Evolutionary conservation across 2,888 invertebrate species (phyloP).

Genomic region (Ormyrus labotus): DNA sequence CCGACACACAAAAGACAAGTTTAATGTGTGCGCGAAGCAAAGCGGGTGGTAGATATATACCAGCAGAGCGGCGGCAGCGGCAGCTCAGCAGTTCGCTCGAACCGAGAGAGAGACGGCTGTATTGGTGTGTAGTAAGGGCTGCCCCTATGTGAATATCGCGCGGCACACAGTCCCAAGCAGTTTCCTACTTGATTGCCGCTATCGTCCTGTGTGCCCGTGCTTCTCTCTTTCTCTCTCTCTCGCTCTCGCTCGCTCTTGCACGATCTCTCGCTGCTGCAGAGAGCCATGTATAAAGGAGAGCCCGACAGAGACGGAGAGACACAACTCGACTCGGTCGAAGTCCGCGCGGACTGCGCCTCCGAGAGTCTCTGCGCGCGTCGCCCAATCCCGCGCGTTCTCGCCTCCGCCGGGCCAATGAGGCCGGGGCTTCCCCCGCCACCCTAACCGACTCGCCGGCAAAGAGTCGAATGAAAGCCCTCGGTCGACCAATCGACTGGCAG

Average conservation of each 20-base stretch:
- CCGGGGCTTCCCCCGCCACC: constrained; percentile 47
- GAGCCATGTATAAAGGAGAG: constrained; percentile 45
- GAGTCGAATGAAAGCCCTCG: constrained; percentile 65
- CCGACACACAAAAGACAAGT: constrained; percentile 58
- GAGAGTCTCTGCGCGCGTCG: constrained; percentile 41
- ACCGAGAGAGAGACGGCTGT: constrained; percentile 45
- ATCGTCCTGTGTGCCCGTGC: constrained; percentile 68
- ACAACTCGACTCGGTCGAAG: constrained; percentile 62
- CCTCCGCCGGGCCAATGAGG: constrained; percentile 60
- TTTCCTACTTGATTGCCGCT: constrained; percentile 76
- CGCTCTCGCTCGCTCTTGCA: constrained; percentile 21
- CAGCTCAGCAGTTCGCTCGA: constrained; percentile 50
- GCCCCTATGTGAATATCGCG: constrained; percentile 73
- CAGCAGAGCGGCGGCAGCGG: constrained; percentile 42
- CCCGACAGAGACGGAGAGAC: constrained; percentile 10
- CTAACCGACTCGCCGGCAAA: constrained; percentile 54
- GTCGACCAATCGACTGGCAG: constrained; percentile 62
- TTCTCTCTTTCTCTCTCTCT: constrained; percentile 39
- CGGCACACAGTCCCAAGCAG: constrained; percentile 75
- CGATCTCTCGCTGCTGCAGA: constrained; percentile 43
- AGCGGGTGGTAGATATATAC: constrained; percentile 57
- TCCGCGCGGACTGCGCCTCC: constrained; percentile 68
- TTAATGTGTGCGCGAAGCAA: constrained; percentile 60
- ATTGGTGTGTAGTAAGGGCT: constrained; percentile 63
- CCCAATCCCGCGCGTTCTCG: constrained; percentile 14